These are phyloP conservation scores for Morelia viridis DNA, from an alignment of 2,797 vertebrate genomes.

Conservation along the genomic window DNA sequence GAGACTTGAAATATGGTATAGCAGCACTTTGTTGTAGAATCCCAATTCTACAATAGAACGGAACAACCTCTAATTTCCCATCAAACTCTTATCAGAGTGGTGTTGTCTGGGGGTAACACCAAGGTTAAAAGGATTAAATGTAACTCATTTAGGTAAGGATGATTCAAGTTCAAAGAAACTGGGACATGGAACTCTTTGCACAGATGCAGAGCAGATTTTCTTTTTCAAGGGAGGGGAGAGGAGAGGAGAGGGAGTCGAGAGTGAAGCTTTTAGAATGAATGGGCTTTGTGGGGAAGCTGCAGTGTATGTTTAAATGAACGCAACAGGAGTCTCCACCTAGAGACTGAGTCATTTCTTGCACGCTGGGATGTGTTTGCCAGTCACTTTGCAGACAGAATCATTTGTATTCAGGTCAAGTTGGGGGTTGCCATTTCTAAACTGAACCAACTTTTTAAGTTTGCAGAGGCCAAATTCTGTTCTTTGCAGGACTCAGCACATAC, in stretches of 20 bases:
- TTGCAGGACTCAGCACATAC: not conserved
- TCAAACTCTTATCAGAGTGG: conserved; percentile 53
- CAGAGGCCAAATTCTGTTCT: not conserved
- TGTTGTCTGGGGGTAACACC: conserved; percentile 56
- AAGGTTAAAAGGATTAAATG: conserved; percentile 66
- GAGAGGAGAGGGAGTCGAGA: not conserved
- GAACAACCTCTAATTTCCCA: conserved; percentile 52
- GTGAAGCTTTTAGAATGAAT: not conserved
- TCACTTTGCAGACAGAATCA: not conserved
- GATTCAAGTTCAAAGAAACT: conserved; percentile 57
- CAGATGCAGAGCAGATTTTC: not conserved
- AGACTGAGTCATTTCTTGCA: not conserved
- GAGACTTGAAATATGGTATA: not conserved
- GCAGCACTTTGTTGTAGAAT: not conserved
- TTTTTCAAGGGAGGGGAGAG: not conserved
- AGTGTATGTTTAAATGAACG: conserved; percentile 7
- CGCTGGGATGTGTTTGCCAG: conserved; percentile 6
- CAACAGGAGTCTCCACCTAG: not conserved
- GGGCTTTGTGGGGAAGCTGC: not conserved
- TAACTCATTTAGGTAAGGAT: conserved; percentile 63
- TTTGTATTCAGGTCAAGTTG: not conserved
- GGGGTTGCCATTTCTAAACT: not conserved
- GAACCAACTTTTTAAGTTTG: not conserved
- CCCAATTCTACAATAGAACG: conserved; percentile 35
- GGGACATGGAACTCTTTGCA: conserved; percentile 46